Conservation (phyloP, 1,140 invertebrate species). For the Eriosoma lanigerum region DNA sequence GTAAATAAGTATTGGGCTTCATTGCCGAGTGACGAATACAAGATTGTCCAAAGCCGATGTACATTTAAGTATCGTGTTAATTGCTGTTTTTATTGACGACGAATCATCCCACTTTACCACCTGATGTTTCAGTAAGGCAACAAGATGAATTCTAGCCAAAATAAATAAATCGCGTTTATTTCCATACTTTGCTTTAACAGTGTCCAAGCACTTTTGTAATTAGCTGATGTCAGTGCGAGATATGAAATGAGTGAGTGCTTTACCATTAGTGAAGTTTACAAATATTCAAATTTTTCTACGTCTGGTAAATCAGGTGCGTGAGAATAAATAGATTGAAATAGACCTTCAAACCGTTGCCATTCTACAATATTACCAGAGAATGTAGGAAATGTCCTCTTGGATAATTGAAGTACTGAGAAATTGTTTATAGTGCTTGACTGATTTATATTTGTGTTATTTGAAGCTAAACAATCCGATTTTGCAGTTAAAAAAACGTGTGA, state of each 20-base stretch:
- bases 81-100: not conserved
- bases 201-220: not conserved
- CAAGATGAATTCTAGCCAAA: not conserved
- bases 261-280: not conserved
- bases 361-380: not conserved
- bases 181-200: not conserved
- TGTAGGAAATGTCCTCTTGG: too few relatives aligned
- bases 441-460: too few relatives aligned
- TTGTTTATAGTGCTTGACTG: too few relatives aligned
- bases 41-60: not conserved
- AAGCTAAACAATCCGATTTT: not conserved
- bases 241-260: not conserved
- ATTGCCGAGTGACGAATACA: too few relatives aligned
- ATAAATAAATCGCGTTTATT: slow-evolving; percentile 15
- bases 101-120: too few relatives aligned
- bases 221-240: not conserved
- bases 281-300: not conserved
- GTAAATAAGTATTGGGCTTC: not conserved
- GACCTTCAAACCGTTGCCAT: not conserved
- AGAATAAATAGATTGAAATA: not conserved
- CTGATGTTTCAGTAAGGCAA: too few relatives aligned
- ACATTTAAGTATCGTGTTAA: not conserved
- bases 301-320: not conserved
- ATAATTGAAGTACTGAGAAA: too few relatives aligned
- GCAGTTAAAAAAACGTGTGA: not conserved